Base-by-base conservation (phyloP, 2,797 vertebrate genomes). In the Masticophis lateralis region DNA sequence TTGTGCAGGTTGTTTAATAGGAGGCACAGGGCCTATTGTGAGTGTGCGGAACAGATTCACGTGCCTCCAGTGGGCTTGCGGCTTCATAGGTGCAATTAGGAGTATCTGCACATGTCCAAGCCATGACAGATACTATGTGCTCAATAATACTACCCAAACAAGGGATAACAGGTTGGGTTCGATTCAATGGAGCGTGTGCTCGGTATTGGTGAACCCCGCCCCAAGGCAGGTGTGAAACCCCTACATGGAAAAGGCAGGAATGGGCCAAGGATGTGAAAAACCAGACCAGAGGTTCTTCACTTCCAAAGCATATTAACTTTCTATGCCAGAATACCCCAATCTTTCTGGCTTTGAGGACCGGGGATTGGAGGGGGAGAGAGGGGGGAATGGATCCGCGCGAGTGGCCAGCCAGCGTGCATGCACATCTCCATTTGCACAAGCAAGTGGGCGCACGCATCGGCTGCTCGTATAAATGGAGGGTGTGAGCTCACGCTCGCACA, bases 161-260 rank as follows among this genome's bases (percentile, higher is more conserved):
- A 63, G 32, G 47, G 27, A 37, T 14, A 9, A 63, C 1, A 1
- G 16, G 28, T 27, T 25, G 25, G 13, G 66, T 43, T 53, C 37
- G 43, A 66, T 3, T 59, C 10, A 22, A 57, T 1, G 32, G 20
- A 11, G 11, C 5, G 6, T 43, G 12, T 25, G 56, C 43, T 90
- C 2, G 3, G 0, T 25, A 22, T n/a, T 14, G 2, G 22, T 4
- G 20, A n/a, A 7, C n/a, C 47, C n/a, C 22, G 1, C 37, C 37
- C 37, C 37, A 2, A 14, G 25, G 63, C 66, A 93, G 43, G 22
- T n/a, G 18, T 32, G 32, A 20, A 93, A 47, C 9, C 53, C 16
- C 66, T 53, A 57, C 79, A 16, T 3, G 3, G 51, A 28, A 14
- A 28, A 55, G 22, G 14, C 22, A 16, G 25, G 57, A 55, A 9